Percentiles rank a stretch among this genome's conserved stretches.
These are phyloP conservation scores for Montifringilla adamsi DNA, from an alignment of 2,113 vertebrate genomes.

Conservation along the genomic window DNA sequence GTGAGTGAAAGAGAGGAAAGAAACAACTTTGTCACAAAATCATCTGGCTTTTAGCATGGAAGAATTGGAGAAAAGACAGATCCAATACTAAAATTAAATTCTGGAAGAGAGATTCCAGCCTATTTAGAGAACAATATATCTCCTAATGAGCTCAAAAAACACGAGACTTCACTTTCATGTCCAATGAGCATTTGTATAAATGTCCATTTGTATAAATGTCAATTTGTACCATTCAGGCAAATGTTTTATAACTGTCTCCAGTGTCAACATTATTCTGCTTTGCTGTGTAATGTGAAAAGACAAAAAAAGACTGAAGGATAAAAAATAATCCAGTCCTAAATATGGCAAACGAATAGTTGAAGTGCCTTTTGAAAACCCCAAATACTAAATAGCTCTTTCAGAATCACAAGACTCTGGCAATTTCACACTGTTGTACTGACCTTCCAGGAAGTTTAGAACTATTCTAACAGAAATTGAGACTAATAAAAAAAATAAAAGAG, in stretches of 20 bases:
- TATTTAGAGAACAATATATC: background rate
- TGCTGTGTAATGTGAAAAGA: background rate
- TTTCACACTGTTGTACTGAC: background rate
- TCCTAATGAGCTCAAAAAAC: background rate
- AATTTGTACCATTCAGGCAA: background rate
- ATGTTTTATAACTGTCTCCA: background rate
- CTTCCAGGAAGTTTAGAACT: background rate
- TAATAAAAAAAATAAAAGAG: background rate
- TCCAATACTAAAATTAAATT: background rate
- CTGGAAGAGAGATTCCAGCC: background rate
- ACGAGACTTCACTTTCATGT: background rate
- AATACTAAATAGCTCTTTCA: background rate
- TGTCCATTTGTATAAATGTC: background rate
- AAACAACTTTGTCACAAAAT: background rate
- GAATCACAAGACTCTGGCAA: background rate
- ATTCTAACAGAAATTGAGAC: background rate
- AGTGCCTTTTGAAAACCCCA: background rate
- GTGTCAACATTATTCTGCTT: background rate
- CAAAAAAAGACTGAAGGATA: background rate
- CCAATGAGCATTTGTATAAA: background rate
- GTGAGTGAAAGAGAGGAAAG: background rate
- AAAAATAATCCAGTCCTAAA: conserved; percentile 25
- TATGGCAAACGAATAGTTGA: background rate
- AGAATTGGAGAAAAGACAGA: background rate
- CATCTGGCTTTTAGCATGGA: background rate